A percentile compares a stretch with the other conserved stretches of the same genome.
phyloP scores from a whole-genome alignment of 2,113 vertebrate genomes.

The Oncorhynchus gorbuscha region DNA sequence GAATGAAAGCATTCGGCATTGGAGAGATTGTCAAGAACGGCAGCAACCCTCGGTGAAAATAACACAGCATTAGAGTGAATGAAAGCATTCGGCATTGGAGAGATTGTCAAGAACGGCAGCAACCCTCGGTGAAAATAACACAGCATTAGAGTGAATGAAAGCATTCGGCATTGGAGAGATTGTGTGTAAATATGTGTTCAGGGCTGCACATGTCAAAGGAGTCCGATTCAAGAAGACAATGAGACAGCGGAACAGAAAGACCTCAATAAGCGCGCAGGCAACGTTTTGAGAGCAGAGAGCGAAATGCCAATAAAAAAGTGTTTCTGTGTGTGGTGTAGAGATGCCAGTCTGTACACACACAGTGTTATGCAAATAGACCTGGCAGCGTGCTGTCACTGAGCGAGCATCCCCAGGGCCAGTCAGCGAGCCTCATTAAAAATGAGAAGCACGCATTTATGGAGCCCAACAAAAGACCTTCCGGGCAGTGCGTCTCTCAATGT shows the following conservation, averaged over 20 bases:
- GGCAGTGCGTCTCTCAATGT: conserved; percentile 60
- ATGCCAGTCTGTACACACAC: conserved; percentile 9
- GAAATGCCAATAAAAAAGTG: conserved; percentile 59
- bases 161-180: conserved; percentile 42
- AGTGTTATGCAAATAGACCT: conserved; percentile 78
- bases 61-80: conserved; percentile 38
- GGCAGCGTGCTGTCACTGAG: conserved; percentile 67
- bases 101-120: neutral
- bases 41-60: neutral
- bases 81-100: conserved; percentile 34
- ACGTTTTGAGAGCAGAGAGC: neutral
- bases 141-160: conserved; percentile 48
- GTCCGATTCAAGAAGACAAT: conserved; percentile 51
- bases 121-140: conserved; percentile 1
- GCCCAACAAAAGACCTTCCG: conserved; percentile 66
- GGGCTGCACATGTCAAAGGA: conserved; percentile 34
- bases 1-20: conserved; percentile 45
- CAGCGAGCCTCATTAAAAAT: conserved; percentile 74
- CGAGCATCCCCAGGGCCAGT: conserved; percentile 71
- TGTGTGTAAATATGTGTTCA: conserved; percentile 47
- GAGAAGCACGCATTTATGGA: conserved; percentile 33
- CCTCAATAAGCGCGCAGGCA: conserved; percentile 47
- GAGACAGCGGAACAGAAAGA: conserved; percentile 41
- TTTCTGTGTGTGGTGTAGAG: conserved; percentile 59
- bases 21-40: conserved; percentile 33